phyloP scores from a whole-genome alignment of 2,113 vertebrate species.

The Rhinoptilus africanus region DNA sequence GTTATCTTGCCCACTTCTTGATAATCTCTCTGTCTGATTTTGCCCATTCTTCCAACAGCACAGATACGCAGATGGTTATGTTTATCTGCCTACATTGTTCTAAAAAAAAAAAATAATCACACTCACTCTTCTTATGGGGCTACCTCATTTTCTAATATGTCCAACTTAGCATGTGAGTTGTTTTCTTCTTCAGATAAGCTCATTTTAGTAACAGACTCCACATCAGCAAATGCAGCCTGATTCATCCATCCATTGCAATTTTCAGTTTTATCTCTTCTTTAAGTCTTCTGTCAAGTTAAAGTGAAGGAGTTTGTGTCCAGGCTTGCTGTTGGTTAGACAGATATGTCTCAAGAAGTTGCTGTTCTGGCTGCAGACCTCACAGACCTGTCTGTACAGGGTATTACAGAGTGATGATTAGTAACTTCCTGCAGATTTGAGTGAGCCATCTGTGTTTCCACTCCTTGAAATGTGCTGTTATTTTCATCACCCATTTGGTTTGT shows the following conservation, averaged over 20 bases:
- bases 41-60: not conserved
- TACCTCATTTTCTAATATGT: not conserved
- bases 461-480: conserved; percentile 56
- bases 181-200: not conserved
- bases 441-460: conserved; percentile 49
- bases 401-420: conserved; percentile 33
- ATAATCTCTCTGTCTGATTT: not conserved
- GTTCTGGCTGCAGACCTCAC: not conserved
- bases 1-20: not conserved
- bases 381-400: not conserved
- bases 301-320: not conserved
- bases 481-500: conserved; percentile 64
- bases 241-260: not conserved
- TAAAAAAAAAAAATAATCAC: not conserved
- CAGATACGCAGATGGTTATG: not conserved
- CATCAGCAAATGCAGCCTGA: not conserved
- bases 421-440: conserved; percentile 35
- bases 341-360: not conserved
- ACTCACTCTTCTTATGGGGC: not conserved
- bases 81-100: not conserved
- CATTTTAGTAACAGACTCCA: not conserved
- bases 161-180: not conserved
- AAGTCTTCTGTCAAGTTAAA: not conserved
- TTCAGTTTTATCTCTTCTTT: not conserved
- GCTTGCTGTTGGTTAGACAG: not conserved